Base-by-base conservation (phyloP, 2,888 invertebrate species). In the Danaus chrysippus region DNA sequence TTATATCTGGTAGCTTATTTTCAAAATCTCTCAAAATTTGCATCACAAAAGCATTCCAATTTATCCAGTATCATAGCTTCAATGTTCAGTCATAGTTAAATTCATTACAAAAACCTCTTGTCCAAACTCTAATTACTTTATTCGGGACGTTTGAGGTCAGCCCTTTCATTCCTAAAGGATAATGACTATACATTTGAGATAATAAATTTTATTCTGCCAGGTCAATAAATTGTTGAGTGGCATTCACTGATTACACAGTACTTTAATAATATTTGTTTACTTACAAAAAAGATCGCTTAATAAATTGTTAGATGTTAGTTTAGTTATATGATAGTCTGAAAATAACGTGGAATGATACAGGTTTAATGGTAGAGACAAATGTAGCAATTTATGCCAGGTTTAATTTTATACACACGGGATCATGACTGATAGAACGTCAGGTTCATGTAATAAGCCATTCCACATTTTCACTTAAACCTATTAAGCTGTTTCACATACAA, bases 161-260 rank as follows among this genome's bases (percentile, higher is more conserved):
- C 19, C 55, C 42, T 62, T 52, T 59, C 59, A 64, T 63, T 68
- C 64, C 53, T 17, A 55, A 57, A 52, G 63, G 61, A 65, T 65
- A 64, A 67, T 65, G 63, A 60, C 59, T 55, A 56, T 56, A 61
- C 58, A 46, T 60, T 44, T 42, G 59, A 56, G 56, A 61, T 62
- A 65, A 65, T 63, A 62, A 60, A 66, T 66, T 64, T 52, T 56
- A 60, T 62, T 62, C 8, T 58, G 59, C 46, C 42, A 44, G 42
- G 41, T 61, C 57, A 44, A 44, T 43, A 59, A 64, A 62, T 56
- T 54, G 44, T 53, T 54, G 23, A 49, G 42, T 59, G 52, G 42
- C 43, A 64, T 49, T 49, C 17, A 15, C 17, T 15, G 10, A 8
- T 49, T 13, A 49, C 13, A 13, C 49, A 15, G 8, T 13, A 8